phyloP scores from a whole-genome alignment of 1,140 invertebrate genomes.

The Helicorthomorpha holstii region DNA sequence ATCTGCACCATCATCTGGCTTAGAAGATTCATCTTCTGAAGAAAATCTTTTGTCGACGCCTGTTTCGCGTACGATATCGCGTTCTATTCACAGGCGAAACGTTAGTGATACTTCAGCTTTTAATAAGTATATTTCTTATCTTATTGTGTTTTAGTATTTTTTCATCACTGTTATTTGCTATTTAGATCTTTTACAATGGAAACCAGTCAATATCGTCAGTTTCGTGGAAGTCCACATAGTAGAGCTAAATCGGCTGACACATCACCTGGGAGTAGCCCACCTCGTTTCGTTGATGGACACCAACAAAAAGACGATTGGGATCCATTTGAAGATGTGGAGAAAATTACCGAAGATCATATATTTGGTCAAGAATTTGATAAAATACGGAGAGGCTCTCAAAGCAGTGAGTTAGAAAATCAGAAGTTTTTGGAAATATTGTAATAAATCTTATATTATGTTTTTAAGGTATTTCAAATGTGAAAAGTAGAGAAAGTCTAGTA shows the following conservation, averaged over 20 bases:
- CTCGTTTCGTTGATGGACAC: conserved; percentile 22
- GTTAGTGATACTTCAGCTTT: conserved; percentile 74
- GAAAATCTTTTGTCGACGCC: conserved; percentile 29
- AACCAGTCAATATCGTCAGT: conserved; percentile 52
- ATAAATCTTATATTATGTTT: background rate
- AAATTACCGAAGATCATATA: conserved; percentile 62
- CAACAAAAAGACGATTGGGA: conserved; percentile 54
- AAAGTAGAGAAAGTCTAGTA: conserved; percentile 53
- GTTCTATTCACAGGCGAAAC: conserved; percentile 47
- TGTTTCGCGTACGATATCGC: conserved; percentile 29
- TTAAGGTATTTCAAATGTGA: conserved; percentile 51
- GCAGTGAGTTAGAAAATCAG: conserved; percentile 37
- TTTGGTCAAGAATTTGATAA: conserved; percentile 76
- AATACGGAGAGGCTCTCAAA: conserved; percentile 59
- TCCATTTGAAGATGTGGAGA: conserved; percentile 58
- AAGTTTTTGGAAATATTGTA: background rate
- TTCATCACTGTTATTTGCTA: conserved; percentile 9
- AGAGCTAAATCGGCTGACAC: conserved; percentile 33
- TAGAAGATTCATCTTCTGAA: conserved; percentile 22
- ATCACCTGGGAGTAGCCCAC: conserved; percentile 29
- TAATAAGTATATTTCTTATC: conserved; percentile 42
- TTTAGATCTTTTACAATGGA: conserved; percentile 50
- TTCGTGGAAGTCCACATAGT: conserved; percentile 38
- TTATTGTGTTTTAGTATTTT: conserved; percentile 14
- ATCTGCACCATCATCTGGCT: conserved; percentile 12